These are phyloP conservation scores for Hyperoplus immaculatus DNA, from an alignment of 2,797 vertebrate genomes.

Conservation along the genomic window DNA sequence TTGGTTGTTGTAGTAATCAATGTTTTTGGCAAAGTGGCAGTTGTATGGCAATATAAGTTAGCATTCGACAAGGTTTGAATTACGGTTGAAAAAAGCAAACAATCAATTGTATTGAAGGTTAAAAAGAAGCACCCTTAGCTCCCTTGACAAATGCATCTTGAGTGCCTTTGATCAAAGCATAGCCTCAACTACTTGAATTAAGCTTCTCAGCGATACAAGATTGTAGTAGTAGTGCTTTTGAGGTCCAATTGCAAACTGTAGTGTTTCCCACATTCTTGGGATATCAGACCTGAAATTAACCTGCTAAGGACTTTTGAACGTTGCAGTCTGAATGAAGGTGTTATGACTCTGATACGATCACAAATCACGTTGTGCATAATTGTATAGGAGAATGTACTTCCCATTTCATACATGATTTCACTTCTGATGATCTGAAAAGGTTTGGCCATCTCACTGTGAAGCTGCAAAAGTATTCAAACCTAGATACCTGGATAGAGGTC, in stretches of 20 bases:
- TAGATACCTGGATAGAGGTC: neutral
- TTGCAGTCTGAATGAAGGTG: neutral
- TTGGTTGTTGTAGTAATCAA: slow-evolving; percentile 43
- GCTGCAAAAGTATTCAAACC: neutral
- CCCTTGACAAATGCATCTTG: neutral
- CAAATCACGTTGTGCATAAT: slow-evolving; percentile 1
- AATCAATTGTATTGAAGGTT: slow-evolving; percentile 4
- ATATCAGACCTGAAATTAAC: neutral
- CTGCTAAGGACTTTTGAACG: neutral
- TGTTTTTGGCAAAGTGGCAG: slow-evolving; percentile 32
- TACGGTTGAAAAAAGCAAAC: slow-evolving; percentile 34
- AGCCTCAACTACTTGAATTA: slow-evolving; percentile 21
- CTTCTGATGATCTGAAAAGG: slow-evolving; percentile 12
- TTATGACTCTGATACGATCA: neutral
- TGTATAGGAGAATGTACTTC: neutral
- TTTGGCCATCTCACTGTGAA: neutral
- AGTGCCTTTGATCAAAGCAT: slow-evolving; percentile 47
- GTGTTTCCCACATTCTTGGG: too few relatives aligned
- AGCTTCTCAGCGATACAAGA: slow-evolving; percentile 12
- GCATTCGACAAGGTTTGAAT: slow-evolving; percentile 55
- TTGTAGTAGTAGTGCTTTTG: too few relatives aligned
- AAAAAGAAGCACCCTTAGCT: slow-evolving; percentile 36
- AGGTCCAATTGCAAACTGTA: neutral
- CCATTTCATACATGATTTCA: slow-evolving; percentile 18
- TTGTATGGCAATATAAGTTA: slow-evolving; percentile 40